These are phyloP conservation scores for Trichonephila clavipes DNA, from an alignment of 1,140 invertebrate species.

Conservation along the genomic window DNA sequence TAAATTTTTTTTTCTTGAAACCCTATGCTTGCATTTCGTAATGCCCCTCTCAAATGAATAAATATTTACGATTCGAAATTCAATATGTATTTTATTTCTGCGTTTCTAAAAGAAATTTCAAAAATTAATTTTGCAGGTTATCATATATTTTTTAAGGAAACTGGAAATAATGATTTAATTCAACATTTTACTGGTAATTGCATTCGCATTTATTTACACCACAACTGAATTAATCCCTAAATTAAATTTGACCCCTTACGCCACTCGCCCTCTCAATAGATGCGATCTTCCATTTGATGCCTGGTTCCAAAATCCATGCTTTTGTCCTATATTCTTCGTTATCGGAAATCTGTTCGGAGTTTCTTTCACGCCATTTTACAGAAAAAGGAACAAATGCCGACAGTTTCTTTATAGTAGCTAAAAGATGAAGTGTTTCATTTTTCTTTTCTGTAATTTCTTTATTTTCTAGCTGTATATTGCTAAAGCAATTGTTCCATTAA, in stretches of 20 bases:
- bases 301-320: neutral
- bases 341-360: slow-evolving; percentile 56
- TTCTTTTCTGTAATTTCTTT: slow-evolving; percentile 52
- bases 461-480: slow-evolving; percentile 13
- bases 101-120: too few relatives aligned
- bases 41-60: too few relatives aligned
- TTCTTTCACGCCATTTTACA: slow-evolving; percentile 26
- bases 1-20: too few relatives aligned
- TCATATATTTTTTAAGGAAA: too few relatives aligned
- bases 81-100: too few relatives aligned
- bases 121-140: too few relatives aligned
- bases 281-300: neutral
- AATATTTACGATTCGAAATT: too few relatives aligned
- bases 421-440: neutral
- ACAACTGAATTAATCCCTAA: neutral
- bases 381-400: neutral
- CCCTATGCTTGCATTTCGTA: too few relatives aligned
- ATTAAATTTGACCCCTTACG: neutral
- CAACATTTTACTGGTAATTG: neutral
- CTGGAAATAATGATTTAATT: too few relatives aligned
- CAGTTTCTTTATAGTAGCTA: neutral
- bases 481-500: slow-evolving; percentile 62
- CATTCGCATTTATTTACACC: neutral
- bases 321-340: slow-evolving; percentile 35
- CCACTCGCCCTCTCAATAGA: neutral